Evolutionary conservation across 2,888 invertebrate genomes (phyloP), one percentile per base, ranked within the genome.

Genomic region (Temnothorax unifasciatus): DNA sequence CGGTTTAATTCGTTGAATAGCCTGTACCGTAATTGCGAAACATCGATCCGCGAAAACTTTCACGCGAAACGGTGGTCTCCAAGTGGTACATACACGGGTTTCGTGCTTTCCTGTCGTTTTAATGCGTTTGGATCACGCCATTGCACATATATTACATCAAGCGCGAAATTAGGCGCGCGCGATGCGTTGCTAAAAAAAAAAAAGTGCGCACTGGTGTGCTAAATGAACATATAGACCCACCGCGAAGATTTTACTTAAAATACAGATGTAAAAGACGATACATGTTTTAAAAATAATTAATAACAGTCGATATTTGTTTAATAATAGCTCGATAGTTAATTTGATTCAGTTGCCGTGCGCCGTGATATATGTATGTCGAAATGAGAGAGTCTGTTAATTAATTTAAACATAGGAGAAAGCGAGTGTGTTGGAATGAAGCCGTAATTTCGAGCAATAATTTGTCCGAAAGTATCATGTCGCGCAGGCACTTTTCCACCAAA

Each of bases 381-480:
- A 29, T 69, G 25, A 21, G 44, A 41, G 69, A 29, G n/a, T 68
- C 25, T 15, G 76, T 69, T 77, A 77, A 77, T 77, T 77, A 69
- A 77, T 69, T 54, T 77, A 77, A 54, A 41, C 41, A 68, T 57
- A 57, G 29, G 69, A 57, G 69, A 77, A 77, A 77, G 77, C 69
- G 69, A 41, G 54, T 54, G n/a, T n/a, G 54, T 52, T 9, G 68
- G 41, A 77, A 69, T 44, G 29, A 54, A 77, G 41, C 29, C 15
- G 69, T 68, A 77, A 77, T 77, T 77, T 77, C 69, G 54, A 21
- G 15, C 57, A 77, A 77, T 77, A 77, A 69, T 54, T 68, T 41
- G 68, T 41, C 54, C 69, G 54, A 29, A 69, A 41, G 25, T 77
- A 57, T 54, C 68, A 29, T 15, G 63, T 77, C 52, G 25, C 52